phyloP scores from a whole-genome alignment of 1,140 invertebrate species.

The Homalodisca vitripennis region DNA sequence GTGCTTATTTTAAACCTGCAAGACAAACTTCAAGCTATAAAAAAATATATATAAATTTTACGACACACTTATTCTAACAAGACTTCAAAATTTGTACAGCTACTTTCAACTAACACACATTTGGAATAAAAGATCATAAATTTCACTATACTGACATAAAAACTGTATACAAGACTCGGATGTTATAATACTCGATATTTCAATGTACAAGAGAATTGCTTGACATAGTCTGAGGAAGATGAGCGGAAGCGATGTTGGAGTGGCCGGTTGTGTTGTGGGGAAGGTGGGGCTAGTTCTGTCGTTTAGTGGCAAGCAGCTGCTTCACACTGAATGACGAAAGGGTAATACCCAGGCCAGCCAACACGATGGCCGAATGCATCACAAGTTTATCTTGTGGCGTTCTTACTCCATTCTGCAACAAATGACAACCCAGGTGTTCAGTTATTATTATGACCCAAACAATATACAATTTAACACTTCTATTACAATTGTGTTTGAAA shows the following conservation, averaged over 20 bases:
- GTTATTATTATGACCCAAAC: too few species aligned
- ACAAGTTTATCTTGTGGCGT: conserved; percentile 55
- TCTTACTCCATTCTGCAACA: conserved; percentile 38
- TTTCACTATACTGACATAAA: neutral
- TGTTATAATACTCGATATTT: neutral
- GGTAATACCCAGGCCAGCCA: conserved; percentile 57
- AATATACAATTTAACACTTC: neutral
- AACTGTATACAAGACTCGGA: neutral
- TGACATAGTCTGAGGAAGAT: neutral
- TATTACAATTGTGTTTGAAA: neutral
- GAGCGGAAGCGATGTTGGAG: neutral
- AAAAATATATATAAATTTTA: neutral
- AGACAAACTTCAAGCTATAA: neutral
- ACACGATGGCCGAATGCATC: conserved; percentile 54
- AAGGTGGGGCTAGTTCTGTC: neutral
- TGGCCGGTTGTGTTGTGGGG: neutral
- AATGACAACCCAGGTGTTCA: neutral
- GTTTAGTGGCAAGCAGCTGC: conserved; percentile 51
- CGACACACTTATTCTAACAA: too few species aligned
- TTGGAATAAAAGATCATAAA: neutral
- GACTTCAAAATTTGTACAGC: too few species aligned
- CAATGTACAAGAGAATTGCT: neutral
- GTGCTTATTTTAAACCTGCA: neutral
- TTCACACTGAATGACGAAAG: conserved; percentile 61
- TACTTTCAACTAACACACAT: neutral